These are phyloP conservation scores for Paralichthys olivaceus DNA, from an alignment of 2,113 vertebrate genomes.

Conservation along the genomic window DNA sequence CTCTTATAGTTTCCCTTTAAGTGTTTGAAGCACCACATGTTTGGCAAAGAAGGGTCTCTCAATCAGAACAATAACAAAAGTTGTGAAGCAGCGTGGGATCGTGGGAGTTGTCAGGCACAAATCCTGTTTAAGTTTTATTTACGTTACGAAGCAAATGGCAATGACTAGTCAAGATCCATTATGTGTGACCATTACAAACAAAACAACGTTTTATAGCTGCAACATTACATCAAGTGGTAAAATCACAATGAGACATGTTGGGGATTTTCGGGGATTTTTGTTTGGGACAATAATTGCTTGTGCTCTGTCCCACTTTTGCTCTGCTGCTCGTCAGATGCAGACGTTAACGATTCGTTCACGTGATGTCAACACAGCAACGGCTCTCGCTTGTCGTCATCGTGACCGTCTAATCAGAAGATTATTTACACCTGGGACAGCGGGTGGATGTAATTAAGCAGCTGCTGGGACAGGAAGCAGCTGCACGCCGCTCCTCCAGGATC, in stretches of 20 bases:
- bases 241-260: neutral
- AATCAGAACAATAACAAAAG: no score
- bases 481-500: slow-evolving; percentile 17
- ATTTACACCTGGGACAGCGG: slow-evolving; percentile 28
- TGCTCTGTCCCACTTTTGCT: neutral
- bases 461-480: slow-evolving; percentile 38
- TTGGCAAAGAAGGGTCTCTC: neutral
- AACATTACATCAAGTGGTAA: neutral
- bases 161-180: no score
- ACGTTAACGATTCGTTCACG: neutral
- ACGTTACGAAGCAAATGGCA: no score
- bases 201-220: neutral
- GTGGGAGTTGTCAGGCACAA: no score
- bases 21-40: neutral
- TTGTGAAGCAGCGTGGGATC: no score
- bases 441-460: slow-evolving; percentile 42
- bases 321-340: neutral
- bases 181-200: no score
- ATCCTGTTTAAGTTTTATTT: no score
- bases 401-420: slow-evolving; percentile 19
- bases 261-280: neutral
- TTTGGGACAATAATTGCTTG: neutral
- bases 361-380: neutral
- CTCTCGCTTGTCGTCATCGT: neutral
- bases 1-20: slow-evolving; percentile 3